These are phyloP conservation scores for Hyperopisus bebe DNA, from an alignment of 2,113 vertebrate genomes.

Conservation along the genomic window DNA sequence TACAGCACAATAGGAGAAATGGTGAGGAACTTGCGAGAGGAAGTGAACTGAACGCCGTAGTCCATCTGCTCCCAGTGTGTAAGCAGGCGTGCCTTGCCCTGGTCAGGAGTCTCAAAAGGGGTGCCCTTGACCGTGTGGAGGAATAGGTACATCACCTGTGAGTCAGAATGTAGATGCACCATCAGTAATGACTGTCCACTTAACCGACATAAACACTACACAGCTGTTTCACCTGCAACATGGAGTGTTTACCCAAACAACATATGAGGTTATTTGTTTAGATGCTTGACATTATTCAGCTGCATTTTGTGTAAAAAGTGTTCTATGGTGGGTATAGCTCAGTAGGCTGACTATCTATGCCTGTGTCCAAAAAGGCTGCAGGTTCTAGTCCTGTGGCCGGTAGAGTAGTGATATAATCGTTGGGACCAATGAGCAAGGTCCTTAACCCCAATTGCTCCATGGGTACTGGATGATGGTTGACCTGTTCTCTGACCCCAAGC, in stretches of 20 bases:
- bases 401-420: neutral
- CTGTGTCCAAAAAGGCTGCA: neutral
- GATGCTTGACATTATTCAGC: neutral
- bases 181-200: neutral
- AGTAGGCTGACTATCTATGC: neutral
- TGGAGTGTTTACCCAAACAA: neutral
- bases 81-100: slow-evolving; percentile 82
- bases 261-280: neutral
- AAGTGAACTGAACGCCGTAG: slow-evolving; percentile 83
- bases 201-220: neutral
- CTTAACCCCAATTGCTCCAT: neutral
- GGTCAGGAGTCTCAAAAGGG: slow-evolving; percentile 87
- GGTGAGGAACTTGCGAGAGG: slow-evolving; percentile 88
- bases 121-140: slow-evolving; percentile 89
- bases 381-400: neutral
- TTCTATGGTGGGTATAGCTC: neutral
- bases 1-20: slow-evolving; percentile 86
- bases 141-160: slow-evolving; percentile 83
- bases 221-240: neutral
- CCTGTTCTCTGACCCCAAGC: neutral
- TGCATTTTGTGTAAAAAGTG: neutral
- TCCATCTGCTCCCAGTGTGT: slow-evolving; percentile 96
- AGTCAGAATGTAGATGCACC: neutral
- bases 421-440: neutral
- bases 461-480: neutral